Evolutionary conservation across 2,113 vertebrate genomes (phyloP).

Genomic region (Monopterus albus): DNA sequence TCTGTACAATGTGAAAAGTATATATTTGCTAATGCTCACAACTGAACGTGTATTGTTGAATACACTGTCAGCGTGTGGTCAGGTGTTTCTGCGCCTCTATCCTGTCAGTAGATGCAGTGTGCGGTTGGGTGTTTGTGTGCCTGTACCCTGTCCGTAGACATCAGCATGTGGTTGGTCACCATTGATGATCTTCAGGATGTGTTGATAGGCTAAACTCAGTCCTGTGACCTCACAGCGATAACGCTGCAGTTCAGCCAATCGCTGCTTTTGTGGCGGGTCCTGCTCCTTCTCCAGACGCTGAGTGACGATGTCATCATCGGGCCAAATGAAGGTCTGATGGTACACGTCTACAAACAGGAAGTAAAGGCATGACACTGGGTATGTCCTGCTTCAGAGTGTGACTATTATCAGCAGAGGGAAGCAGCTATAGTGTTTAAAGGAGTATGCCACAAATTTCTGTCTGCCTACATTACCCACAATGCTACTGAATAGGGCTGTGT

Average conservation of each 20-base stretch:
- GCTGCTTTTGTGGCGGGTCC: constrained; percentile 75
- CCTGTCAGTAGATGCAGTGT: too few species aligned
- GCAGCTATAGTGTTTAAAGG: too few species aligned
- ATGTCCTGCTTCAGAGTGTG: too few species aligned
- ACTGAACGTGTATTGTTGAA: too few species aligned
- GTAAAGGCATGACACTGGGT: constrained; percentile 23
- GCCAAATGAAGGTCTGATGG: constrained; percentile 89
- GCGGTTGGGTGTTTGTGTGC: neutral
- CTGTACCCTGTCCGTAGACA: constrained; percentile 87
- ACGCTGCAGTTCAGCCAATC: constrained; percentile 72
- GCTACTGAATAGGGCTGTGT: too few species aligned
- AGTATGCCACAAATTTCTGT: too few species aligned
- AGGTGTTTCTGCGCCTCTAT: too few species aligned
- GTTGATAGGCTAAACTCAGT: constrained; percentile 81
- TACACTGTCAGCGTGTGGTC: too few species aligned
- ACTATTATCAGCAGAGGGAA: too few species aligned
- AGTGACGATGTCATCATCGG: constrained; percentile 66
- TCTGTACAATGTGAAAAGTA: too few species aligned
- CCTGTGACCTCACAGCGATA: constrained; percentile 82
- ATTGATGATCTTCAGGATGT: constrained; percentile 82
- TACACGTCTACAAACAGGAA: constrained; percentile 85
- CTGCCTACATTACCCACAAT: too few species aligned
- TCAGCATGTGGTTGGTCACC: constrained; percentile 88
- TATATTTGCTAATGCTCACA: too few species aligned
- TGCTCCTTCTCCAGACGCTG: constrained; percentile 71